A percentile compares a stretch with the other conserved stretches of the same genome.
Evolutionary conservation across 2,113 vertebrate genomes (phyloP).

Genomic region (Numenius arquata): DNA sequence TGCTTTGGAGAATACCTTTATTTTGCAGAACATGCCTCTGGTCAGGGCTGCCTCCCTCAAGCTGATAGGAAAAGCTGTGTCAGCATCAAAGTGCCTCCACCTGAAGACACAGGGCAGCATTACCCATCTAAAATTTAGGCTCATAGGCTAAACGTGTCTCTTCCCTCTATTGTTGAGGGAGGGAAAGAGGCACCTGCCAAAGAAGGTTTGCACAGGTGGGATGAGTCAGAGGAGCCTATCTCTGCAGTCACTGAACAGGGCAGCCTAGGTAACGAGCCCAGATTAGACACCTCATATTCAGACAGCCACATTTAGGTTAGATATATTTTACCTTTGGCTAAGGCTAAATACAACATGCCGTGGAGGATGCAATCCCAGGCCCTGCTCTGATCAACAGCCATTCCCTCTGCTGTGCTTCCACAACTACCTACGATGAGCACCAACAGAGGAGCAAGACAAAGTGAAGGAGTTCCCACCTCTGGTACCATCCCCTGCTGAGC

Average conservation of each 20-base stretch:
- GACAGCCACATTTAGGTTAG: rapidly evolving
- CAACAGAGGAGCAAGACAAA: background rate
- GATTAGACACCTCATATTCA: rapidly evolving
- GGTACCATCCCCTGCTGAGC: background rate
- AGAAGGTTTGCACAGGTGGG: background rate
- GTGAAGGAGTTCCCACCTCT: background rate
- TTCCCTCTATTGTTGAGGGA: background rate
- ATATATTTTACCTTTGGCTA: background rate
- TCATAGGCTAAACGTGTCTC: background rate
- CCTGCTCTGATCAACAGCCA: background rate
- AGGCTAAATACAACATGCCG: background rate
- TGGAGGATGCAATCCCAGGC: background rate
- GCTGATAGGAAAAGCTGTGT: background rate
- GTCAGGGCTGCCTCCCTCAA: background rate
- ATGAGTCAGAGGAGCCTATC: background rate
- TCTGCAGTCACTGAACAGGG: background rate
- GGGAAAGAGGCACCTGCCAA: background rate
- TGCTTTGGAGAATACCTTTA: background rate
- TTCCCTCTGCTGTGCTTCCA: background rate
- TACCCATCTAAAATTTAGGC: background rate
- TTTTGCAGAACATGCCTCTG: background rate
- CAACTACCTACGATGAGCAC: background rate
- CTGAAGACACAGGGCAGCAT: background rate
- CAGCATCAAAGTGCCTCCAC: rapidly evolving
- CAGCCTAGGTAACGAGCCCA: background rate